Base-by-base conservation (phyloP, 2,888 invertebrate species). In the Pseudococcus longispinus region DNA sequence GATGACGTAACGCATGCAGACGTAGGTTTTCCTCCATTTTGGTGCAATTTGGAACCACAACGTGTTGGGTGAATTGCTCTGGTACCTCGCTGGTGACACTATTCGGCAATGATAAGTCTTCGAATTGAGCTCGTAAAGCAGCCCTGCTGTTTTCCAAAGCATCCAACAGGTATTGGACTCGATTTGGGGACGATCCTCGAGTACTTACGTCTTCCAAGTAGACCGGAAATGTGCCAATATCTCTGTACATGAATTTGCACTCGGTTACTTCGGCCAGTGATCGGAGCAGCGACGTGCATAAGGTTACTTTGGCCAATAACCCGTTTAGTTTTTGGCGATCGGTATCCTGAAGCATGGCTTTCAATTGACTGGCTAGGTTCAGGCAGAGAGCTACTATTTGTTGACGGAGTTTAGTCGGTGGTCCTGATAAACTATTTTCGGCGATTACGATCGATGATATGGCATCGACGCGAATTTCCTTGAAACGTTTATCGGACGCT, bases 11-110 rank as follows among this genome's bases (percentile, higher is more conserved):
- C 70, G 97, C 97, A 89, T 97, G 96, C 44, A 98, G 92, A 26
- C 99, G 94, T 85, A 99, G 92, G 91, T 97, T 97, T 0, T 95
- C 97, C 92, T 99, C 99, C 88, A 99, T 94, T 89, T 95, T 94
- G 89, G 95, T 95, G 90, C 97, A 96, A 44, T 97, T 91, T 65
- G 94, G 95, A 89, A 94, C 92, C 42, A 95, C 91, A 1, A 87
- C 83, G 44, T 74, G 51, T 6, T n/a, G 9, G 8, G 44, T 20
- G n/a, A 77, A 86, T 42, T 42, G 29, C 18, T 86, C 80, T 32
- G 18, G n/a, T 2, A 77, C 74, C 4, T 80, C 84, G 84, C 23
- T 15, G 65, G 51, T 42, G 1, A 80, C 77, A 11, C 20, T 42
- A 29, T 80, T 80, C 2, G 77, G 77, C 42, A 80, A 42, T 6